Evolutionary conservation across 1,140 invertebrate genomes (phyloP).

Genomic region (Goniozus legneri): DNA sequence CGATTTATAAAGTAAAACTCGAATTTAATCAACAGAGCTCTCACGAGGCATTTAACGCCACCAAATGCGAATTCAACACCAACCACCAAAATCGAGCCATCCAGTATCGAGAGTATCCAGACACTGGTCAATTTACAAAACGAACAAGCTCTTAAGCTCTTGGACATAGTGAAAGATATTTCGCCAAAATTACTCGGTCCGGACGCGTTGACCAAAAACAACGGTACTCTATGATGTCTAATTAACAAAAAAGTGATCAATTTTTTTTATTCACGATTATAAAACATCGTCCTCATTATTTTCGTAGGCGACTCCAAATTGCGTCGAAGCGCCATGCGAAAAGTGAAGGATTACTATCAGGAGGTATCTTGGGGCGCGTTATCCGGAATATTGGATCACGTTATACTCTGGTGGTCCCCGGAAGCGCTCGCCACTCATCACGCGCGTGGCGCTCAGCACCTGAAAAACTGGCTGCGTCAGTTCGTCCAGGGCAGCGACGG

Average conservation of each 20-base stretch:
- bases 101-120: conserved; percentile 46
- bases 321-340: conserved; percentile 50
- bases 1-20: too few species aligned
- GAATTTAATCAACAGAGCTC: too few species aligned
- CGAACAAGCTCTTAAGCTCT: conserved; percentile 41
- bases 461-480: conserved; percentile 64
- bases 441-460: conserved; percentile 51
- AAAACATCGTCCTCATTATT: background rate
- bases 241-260: conserved; percentile 3
- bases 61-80: conserved; percentile 17
- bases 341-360: conserved; percentile 58
- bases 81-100: conserved; percentile 15
- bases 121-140: conserved; percentile 50
- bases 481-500: conserved; percentile 33
- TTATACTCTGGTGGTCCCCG: conserved; percentile 75
- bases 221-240: conserved; percentile 25
- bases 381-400: conserved; percentile 70
- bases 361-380: conserved; percentile 69
- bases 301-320: conserved; percentile 46
- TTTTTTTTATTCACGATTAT: too few species aligned
- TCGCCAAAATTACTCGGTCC: conserved; percentile 44
- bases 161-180: conserved; percentile 42
- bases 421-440: conserved; percentile 63
- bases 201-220: conserved; percentile 39
- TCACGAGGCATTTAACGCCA: conserved; percentile 34